Evolutionary conservation across 2,888 invertebrate species (phyloP), one percentile per base, ranked within the genome.

Genomic region (Ichneumoninae sp.): DNA sequence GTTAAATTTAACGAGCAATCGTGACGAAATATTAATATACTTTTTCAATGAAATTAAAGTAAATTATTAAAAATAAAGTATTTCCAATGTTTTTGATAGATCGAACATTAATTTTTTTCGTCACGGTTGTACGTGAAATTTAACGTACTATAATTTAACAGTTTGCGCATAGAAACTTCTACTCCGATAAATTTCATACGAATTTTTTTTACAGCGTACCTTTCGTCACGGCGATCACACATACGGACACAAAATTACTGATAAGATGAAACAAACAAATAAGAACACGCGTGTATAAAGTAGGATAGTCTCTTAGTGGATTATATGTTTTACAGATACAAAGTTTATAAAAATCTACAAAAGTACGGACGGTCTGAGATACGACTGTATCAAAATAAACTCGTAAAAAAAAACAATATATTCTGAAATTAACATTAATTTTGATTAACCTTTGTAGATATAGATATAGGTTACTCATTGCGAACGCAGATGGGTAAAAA

Each of bases 241-340:
- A 40, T 0, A 54, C 19, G 22, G 19, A 13, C 13, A 40, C 7
- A 54, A 54, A 70, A 36, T 19, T 62, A 72, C 44, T 22, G 22
- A 1, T 22, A 57, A 22, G 19, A 36, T 33, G 10, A 19, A 57
- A 57, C 1, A 30, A 30, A 40, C 40, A 47, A 50, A 47, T 36
- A n/a, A 57, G 10, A 44, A 70, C 47, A 40, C 22, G n/a, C 52
- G 30, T 75, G 70, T 52, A 70, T 65, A 70, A 70, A 75, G 52
- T 70, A 75, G 70, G 57, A 36, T 68, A 77, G 36, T 62, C 26
- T 13, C 10, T 78, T 54, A 69, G 22, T 30, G 57, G 40, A 47
- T 26, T 65, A 80, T 83, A 68, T 71, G 66, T 76, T 83, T 80
- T 72, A 76, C 80, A 26, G 10, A 57, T 57, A 80, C 71, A 76